Percentiles rank a stretch among this genome's conserved stretches.
These are phyloP conservation scores for Dasyurus viverrinus DNA, from an alignment of 2,113 vertebrate genomes.

Conservation along the genomic window DNA sequence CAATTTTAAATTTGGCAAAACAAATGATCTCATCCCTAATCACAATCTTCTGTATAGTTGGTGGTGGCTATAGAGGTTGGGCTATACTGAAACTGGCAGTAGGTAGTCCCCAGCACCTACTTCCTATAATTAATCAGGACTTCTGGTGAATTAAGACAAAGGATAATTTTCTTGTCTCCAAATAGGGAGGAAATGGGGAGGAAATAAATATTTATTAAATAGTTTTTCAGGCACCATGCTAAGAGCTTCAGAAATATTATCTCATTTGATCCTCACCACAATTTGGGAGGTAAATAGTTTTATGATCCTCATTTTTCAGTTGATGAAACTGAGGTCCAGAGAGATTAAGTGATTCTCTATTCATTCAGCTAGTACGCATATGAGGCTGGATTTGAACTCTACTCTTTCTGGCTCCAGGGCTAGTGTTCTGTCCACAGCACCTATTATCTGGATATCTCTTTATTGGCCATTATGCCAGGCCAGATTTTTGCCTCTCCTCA, in stretches of 20 bases:
- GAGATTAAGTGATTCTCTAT: not conserved
- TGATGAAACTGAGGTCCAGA: not conserved
- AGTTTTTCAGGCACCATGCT: not conserved
- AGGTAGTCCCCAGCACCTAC: not conserved
- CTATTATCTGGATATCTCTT: not conserved
- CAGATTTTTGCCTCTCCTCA: not conserved
- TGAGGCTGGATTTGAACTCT: not conserved
- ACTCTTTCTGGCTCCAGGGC: not conserved
- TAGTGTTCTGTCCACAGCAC: not conserved
- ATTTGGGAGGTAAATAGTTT: not conserved
- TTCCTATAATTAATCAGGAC: constrained; percentile 10
- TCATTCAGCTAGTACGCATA: not conserved
- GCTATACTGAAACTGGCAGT: constrained; percentile 66
- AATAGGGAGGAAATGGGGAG: not conserved
- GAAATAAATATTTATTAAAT: not conserved
- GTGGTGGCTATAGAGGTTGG: constrained; percentile 62
- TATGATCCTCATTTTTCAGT: not conserved
- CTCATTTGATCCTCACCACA: not conserved
- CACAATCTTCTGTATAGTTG: constrained; percentile 72
- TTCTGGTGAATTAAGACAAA: not conserved
- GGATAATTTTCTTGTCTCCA: not conserved
- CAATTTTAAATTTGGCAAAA: constrained; percentile 76
- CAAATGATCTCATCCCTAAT: constrained; percentile 70
- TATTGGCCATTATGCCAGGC: not conserved
- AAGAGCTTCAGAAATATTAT: not conserved